Base-by-base conservation (phyloP, 2,888 invertebrate genomes). In the Drosophila lutescens region DNA sequence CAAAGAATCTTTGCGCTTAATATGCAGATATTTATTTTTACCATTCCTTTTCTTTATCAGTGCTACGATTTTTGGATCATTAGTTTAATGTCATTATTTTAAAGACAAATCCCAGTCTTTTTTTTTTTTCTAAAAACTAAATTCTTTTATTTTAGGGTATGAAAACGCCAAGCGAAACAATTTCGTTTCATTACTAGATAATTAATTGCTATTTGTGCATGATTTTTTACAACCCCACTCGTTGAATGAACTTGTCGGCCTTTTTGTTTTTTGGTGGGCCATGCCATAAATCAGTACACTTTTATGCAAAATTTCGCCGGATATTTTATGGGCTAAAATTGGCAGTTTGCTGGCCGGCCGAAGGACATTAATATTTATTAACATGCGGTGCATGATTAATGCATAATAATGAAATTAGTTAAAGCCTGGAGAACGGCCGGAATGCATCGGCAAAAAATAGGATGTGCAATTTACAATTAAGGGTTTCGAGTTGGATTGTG, bases 351-450 rank as follows among this genome's bases (percentile, higher is more conserved):
- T 50, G 58, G 55, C 65, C 26, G 62, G 78, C 78, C 71, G 72
- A 68, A 73, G 81, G 73, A 78, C 63, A 84, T 88, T 84, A 88
- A 88, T 84, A 86, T 88, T 88, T 83, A 88, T 83, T 83, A 83
- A 88, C 83, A 83, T 69, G 76, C 83, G 86, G 88, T 60, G 76
- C 86, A 87, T 88, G 86, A 83, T 87, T 83, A 86, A 83, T 86
- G 86, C 62, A 58, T 49, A 55, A 69, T 86, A 87, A 74, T 83
- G 72, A 87, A 82, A 82, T 82, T 82, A 87, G 88, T 85, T 87
- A 69, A 63, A 70, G 73, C 61, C 70, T 47, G 55, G 23, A 32
- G 38, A 50, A 9, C 34, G 34, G 57, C 20, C 44, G 15, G 43
- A 17, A 38, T 43, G 26, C 23, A 51, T 46, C 17, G 10, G 26